phyloP scores from a whole-genome alignment of 2,888 invertebrate genomes.

The Epirrhoe tristata region DNA sequence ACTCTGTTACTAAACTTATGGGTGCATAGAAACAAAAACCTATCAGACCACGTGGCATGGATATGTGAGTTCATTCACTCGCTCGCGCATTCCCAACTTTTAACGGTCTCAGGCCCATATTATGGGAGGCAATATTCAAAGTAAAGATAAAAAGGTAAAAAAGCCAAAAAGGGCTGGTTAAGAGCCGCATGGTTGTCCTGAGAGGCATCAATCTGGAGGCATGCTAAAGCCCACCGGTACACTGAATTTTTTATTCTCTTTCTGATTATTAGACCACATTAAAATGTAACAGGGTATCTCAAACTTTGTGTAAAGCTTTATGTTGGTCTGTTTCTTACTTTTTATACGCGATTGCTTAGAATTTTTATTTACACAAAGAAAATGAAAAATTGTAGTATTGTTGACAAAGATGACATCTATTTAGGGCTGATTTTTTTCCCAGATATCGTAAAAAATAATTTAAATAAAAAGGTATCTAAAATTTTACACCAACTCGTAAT shows the following conservation, averaged over 20 bases:
- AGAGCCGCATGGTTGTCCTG: constrained; percentile 58
- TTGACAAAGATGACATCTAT: too few species aligned
- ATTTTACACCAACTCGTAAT: too few species aligned
- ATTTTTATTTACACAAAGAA: too few species aligned
- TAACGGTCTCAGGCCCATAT: constrained; percentile 75
- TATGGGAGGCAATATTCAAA: constrained; percentile 78
- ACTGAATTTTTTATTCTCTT: constrained; percentile 72
- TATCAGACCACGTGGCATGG: constrained; percentile 61
- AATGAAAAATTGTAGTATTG: too few species aligned
- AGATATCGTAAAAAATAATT: too few species aligned
- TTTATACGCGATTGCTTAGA: too few species aligned
- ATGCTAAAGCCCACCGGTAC: constrained; percentile 81
- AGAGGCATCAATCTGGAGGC: constrained; percentile 76
- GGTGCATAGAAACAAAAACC: constrained; percentile 36
- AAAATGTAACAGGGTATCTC: constrained; percentile 70
- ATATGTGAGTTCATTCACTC: constrained; percentile 70
- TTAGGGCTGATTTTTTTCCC: too few species aligned
- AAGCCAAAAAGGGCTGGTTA: constrained; percentile 66
- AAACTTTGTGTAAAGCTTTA: constrained; percentile 55
- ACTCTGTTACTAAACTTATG: constrained; percentile 22
- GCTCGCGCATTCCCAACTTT: constrained; percentile 60
- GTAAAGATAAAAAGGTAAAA: constrained; percentile 74
- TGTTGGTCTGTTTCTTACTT: constrained; percentile 1
- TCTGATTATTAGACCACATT: constrained; percentile 83
- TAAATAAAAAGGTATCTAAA: too few species aligned